Evolutionary conservation across 2,797 vertebrate species (phyloP), one percentile per base, ranked within the genome.

Genomic region (Champsocephalus esox): DNA sequence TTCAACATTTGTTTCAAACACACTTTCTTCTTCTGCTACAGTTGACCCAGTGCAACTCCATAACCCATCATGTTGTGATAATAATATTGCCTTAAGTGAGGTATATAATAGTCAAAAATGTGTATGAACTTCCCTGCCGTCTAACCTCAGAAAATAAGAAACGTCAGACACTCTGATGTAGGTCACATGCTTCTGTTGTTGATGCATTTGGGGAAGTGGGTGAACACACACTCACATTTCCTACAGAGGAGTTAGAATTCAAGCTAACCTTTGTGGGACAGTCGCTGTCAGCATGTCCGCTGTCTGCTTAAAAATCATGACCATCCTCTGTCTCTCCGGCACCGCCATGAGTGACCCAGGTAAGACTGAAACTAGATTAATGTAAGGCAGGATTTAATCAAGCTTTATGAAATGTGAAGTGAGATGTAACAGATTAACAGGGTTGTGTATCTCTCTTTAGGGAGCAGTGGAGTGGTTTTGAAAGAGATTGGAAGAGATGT

Each of bases 201-300:
- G 9, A 34, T 0, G 1, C 9, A 1, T 9, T 12, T 11, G 2
- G 7, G 0, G 0, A 0, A 52, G 70, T 57, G 60, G 34, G 41
- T 34, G 6, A 60, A 60, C 6, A 68, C 11, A 19, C 0, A 0
- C 0, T 0, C 0, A 51, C 6, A 48, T 52, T 79, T 84, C 48
- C 70, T 64, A 0, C n/a, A 28, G 2, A 17, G 5, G 4, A 3
- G 12, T 12, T 19, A 62, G 3, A 67, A 7, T 13, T 51, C 0
- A 4, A 17, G n/a, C 32, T 5, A 65, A 43, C 4, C 4, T 21
- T 16, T 32, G 17, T 1, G 1, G 48, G 45, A 28, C 51, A 57
- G 55, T 51, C 59, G 43, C 32, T 16, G 50, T 61, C 62, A 73
- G 0, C 49, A 91, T 92, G 86, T 80, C 70, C 67, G 60, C 68